These are phyloP conservation scores for Leucoraja erinaceus DNA, from an alignment of 2,113 vertebrate species.

Conservation along the genomic window DNA sequence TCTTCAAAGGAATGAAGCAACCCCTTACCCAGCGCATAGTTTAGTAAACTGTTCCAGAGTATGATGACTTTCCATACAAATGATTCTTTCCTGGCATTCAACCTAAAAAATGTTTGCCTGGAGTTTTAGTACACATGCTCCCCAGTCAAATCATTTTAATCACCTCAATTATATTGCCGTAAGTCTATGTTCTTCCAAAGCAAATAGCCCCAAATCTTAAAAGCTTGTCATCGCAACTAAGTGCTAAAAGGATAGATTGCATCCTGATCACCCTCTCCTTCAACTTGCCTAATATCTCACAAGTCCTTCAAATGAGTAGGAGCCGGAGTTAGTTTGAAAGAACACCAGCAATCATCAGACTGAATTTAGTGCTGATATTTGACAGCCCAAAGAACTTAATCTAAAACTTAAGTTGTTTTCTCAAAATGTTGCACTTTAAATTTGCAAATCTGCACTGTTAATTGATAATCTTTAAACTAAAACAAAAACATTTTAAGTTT, in stretches of 20 bases:
- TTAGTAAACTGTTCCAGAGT: constrained; percentile 25
- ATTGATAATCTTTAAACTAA: background rate
- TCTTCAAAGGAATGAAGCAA: constrained; percentile 13
- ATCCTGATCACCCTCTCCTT: background rate
- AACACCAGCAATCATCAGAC: background rate
- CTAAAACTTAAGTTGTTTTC: background rate
- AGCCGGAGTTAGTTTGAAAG: background rate
- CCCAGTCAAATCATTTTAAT: constrained; percentile 3
- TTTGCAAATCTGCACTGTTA: background rate
- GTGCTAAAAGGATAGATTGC: background rate
- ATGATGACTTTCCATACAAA: constrained; percentile 10
- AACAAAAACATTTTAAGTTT: background rate
- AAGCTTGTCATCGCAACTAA: background rate
- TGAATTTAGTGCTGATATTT: background rate
- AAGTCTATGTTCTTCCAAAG: background rate
- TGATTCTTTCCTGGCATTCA: constrained; percentile 9
- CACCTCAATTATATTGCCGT: background rate
- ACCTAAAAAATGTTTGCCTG: background rate
- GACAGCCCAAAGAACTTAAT: background rate
- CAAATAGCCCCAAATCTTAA: background rate
- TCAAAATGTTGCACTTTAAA: background rate
- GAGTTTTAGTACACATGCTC: background rate
- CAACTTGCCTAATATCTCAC: background rate
- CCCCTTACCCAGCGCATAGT: constrained; percentile 16
- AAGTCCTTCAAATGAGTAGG: background rate